These are phyloP conservation scores for Trissonchulus latispiculum DNA, from an alignment of 2,888 invertebrate genomes.

Conservation along the genomic window DNA sequence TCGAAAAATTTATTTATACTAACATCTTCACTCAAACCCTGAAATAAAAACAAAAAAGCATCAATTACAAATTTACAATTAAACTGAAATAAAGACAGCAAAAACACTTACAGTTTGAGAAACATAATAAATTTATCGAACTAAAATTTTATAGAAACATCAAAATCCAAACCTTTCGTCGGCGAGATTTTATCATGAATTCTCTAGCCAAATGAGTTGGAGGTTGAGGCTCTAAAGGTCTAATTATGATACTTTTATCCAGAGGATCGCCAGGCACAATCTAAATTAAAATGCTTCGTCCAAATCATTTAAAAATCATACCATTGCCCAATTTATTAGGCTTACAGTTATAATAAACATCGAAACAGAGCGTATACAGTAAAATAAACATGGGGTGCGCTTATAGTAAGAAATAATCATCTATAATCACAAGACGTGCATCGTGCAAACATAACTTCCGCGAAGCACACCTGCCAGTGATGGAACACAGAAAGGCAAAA, in stretches of 20 bases:
- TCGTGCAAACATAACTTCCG: no score
- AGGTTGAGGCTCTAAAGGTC: slow-evolving; percentile 94
- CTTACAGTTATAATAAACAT: no score
- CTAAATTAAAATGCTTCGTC: no score
- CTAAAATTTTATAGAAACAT: no score
- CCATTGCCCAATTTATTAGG: no score
- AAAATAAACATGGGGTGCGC: no score
- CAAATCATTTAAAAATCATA: no score
- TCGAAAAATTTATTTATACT: slow-evolving; percentile 99
- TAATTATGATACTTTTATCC: slow-evolving; percentile 89
- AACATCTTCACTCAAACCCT: slow-evolving; percentile 92
- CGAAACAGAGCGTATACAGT: no score
- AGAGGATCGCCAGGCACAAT: slow-evolving; percentile 98
- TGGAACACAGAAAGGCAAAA: slow-evolving; percentile 97
- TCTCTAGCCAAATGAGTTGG: slow-evolving; percentile 94
- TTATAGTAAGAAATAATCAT: no score
- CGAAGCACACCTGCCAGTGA: slow-evolving; percentile 74
- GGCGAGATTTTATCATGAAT: slow-evolving; percentile 96
- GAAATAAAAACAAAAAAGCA: no score
- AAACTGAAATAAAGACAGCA: not conserved
- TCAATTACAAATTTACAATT: not conserved
- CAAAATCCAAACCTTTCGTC: slow-evolving; percentile 59
- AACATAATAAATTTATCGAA: not conserved
- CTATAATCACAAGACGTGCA: no score
- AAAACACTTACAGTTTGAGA: not conserved